Evolutionary conservation across 2,888 invertebrate species (phyloP), one percentile per base, ranked within the genome.

Genomic region (Rhopalosiphum nymphaeae): DNA sequence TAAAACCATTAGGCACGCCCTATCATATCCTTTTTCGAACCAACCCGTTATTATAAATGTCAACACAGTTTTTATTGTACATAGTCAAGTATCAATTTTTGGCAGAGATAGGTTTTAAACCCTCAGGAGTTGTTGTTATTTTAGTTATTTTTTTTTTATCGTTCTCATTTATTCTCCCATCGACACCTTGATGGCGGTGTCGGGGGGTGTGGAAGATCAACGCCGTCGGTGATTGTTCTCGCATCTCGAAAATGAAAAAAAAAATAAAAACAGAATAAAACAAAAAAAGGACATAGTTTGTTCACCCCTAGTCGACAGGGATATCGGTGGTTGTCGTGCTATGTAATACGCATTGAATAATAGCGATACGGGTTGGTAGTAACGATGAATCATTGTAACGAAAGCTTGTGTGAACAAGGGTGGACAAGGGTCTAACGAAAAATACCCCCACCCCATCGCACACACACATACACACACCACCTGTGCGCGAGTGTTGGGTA

Each of bases 41-140:
- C 49, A 26, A 44, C 36, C 49, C 46, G 36, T 61, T 49, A 92
- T 87, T 87, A 87, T 86, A 92, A 92, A 61, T 61, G 92, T 87
- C 61, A 87, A 92, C 86, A 86, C 36, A 16, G 61, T 86, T 61
- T 85, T 92, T 61, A 61, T 49, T 61, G 86, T 87, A 9, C 29
- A 87, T 49, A 92, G 61, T 92, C 87, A 61, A 92, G 86, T 87
- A 92, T 92, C 61, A 92, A 92, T 88, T 92, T 88, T 92, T 88
- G 88, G 53, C 88, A 88, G 16, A 53, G 67, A 88, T 42, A 78
- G 67, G 67, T 92, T 67, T 92, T 53, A 42, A 67, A 88, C 92
- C 67, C 53, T n/a, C n/a, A 53, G 78, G 36, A 92, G 42, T 25
- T 42, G 88, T 88, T 67, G 42, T 88, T 87, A 1, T 67, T 67